Conservation (phyloP, 2,113 vertebrate genomes). For the Meleagris gallopavo region DNA sequence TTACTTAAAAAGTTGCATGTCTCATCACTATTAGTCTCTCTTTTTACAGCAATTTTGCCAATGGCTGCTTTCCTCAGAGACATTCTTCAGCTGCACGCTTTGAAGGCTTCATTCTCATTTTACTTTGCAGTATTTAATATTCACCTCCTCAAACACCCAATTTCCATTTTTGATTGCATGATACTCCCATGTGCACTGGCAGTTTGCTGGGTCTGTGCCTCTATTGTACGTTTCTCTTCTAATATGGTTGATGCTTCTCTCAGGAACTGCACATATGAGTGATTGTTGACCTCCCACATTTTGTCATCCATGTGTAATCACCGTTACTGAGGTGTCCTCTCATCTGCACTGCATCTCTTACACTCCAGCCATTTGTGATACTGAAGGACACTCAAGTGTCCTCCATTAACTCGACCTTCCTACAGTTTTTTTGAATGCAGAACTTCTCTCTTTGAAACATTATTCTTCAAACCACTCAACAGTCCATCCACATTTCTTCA, state of each 20-base stretch:
- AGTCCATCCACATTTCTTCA: background rate
- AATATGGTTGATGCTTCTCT: background rate
- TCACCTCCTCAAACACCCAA: background rate
- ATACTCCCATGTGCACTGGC: background rate
- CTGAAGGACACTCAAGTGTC: background rate
- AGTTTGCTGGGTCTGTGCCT: background rate
- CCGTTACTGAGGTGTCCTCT: background rate
- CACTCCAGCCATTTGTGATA: background rate
- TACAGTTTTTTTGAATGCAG: background rate
- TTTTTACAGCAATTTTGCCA: background rate
- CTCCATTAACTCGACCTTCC: background rate
- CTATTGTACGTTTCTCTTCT: background rate
- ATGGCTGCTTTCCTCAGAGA: background rate
- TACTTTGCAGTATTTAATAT: background rate
- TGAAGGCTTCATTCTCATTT: background rate
- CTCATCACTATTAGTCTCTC: background rate
- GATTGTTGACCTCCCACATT: background rate
- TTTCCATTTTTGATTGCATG: background rate
- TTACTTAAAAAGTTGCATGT: background rate
- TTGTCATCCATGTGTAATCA: background rate
- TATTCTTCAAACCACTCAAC: background rate
- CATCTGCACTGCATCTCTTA: background rate
- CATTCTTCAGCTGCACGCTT: background rate
- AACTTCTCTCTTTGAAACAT: background rate
- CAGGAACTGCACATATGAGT: rapidly evolving